These are phyloP conservation scores for Aphidius gifuensis DNA, from an alignment of 1,140 invertebrate genomes.

Conservation along the genomic window DNA sequence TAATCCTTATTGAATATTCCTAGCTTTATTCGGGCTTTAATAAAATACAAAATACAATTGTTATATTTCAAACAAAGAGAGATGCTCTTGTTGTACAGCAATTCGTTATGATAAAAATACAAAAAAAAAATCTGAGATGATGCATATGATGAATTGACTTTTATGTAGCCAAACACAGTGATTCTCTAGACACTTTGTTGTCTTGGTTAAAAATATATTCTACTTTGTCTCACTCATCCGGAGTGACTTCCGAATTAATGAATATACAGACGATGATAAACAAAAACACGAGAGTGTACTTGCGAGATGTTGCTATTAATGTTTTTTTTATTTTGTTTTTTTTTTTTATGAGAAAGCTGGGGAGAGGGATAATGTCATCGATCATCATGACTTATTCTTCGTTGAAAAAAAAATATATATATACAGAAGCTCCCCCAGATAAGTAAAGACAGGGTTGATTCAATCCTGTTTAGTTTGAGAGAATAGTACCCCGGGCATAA, in stretches of 20 bases:
- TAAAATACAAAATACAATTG: too few species aligned
- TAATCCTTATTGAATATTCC: conserved; percentile 10
- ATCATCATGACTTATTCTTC: conserved; percentile 27
- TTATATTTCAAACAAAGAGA: too few species aligned
- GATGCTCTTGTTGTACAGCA: neutral
- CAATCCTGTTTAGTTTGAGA: neutral
- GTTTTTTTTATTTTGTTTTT: too few species aligned
- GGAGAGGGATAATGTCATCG: conserved; percentile 23
- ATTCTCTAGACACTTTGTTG: conserved; percentile 2
- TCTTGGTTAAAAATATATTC: conserved; percentile 5
- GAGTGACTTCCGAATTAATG: conserved; percentile 10
- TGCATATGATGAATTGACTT: conserved; percentile 12
- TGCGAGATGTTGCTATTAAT: too few species aligned
- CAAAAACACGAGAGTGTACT: conserved; percentile 5
- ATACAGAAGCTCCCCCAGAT: neutral
- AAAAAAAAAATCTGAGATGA: neutral
- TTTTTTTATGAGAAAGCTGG: neutral
- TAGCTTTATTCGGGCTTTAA: neutral
- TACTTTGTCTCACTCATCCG: conserved; percentile 17
- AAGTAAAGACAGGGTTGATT: too few species aligned
- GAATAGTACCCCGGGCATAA: conserved; percentile 9
- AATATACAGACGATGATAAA: conserved; percentile 1
- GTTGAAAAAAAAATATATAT: conserved; percentile 13
- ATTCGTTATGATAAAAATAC: conserved; percentile 6
- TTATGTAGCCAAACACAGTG: conserved; percentile 14